A percentile compares a stretch with the other conserved stretches of the same genome.
These are phyloP conservation scores for Drymonia ruficornis DNA, from an alignment of 2,888 invertebrate genomes.

Conservation along the genomic window DNA sequence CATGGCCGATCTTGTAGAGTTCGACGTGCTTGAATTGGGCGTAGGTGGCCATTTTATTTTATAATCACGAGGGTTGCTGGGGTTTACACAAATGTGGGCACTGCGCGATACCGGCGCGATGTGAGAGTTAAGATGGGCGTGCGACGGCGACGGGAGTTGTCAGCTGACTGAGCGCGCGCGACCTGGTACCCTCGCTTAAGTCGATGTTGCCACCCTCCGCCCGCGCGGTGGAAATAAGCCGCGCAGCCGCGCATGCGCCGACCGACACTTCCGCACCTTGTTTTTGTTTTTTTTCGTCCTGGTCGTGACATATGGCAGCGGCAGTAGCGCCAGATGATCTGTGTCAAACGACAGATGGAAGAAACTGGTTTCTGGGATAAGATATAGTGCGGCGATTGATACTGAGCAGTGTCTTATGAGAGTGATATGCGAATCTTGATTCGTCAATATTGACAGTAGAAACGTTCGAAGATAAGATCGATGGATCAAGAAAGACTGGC, in stretches of 20 bases:
- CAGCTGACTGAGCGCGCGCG: constrained; percentile 84
- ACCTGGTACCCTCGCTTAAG: constrained; percentile 74
- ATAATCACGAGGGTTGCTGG: constrained; percentile 46
- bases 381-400: constrained; percentile 32
- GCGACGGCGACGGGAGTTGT: constrained; percentile 60
- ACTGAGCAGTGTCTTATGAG: constrained; percentile 27
- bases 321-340: constrained; percentile 32
- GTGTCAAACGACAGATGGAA: constrained; percentile 33
- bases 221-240: constrained; percentile 65
- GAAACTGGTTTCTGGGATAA: constrained; percentile 32
- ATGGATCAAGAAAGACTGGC: neutral
- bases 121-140: constrained; percentile 47
- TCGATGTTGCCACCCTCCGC: constrained; percentile 80
- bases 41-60: constrained; percentile 92
- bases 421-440: constrained; percentile 22
- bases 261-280: constrained; percentile 58
- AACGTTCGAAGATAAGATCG: constrained; percentile 13
- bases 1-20: constrained; percentile 96
- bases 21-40: constrained; percentile 97
- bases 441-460: constrained; percentile 25
- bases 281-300: constrained; percentile 51
- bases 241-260: constrained; percentile 67
- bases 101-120: constrained; percentile 53
- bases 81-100: constrained; percentile 58
- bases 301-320: constrained; percentile 38